Percentiles rank a stretch among this genome's conserved stretches.
Evolutionary conservation across 1,140 invertebrate genomes (phyloP).

Genomic region (Philopotamus ludificatus): DNA sequence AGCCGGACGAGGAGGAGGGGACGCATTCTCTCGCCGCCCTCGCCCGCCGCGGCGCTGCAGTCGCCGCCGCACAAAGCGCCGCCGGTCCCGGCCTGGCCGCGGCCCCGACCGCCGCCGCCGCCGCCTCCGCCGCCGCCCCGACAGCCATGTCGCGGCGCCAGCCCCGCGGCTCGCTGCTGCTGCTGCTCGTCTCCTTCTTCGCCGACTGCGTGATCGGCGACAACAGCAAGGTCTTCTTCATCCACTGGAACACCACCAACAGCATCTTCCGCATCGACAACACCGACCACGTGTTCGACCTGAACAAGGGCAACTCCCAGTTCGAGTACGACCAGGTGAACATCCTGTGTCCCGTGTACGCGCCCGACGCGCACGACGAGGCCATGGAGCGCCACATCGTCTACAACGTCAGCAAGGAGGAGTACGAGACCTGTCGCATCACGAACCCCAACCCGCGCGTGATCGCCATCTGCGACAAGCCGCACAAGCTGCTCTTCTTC

Average conservation of each 20-base stretch:
- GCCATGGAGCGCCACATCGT: constrained; percentile 94
- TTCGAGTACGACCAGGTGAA: constrained; percentile 96
- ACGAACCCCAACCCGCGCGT: constrained; percentile 89
- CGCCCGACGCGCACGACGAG: constrained; percentile 81
- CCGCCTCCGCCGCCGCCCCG: not conserved
- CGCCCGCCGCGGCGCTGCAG: not conserved
- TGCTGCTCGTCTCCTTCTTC: constrained; percentile 66
- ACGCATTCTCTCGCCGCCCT: not conserved
- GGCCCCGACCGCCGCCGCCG: not conserved
- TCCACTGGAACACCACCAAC: constrained; percentile 85
- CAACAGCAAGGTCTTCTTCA: constrained; percentile 78
- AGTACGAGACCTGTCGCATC: constrained; percentile 93
- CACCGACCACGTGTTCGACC: constrained; percentile 94
- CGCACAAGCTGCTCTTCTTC: constrained; percentile 91
- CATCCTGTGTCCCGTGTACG: constrained; percentile 91
- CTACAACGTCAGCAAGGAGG: constrained; percentile 94
- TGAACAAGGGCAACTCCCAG: constrained; percentile 89
- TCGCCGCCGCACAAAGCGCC: not conserved
- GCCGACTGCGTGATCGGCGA: constrained; percentile 78
- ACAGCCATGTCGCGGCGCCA: constrained; percentile 43
- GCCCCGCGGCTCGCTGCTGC: constrained; percentile 52
- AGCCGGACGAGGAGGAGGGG: not conserved
- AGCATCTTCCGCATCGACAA: constrained; percentile 96
- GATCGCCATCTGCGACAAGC: constrained; percentile 94
- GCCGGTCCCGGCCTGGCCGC: not conserved